Percentiles rank a stretch among this genome's conserved stretches.
These are phyloP conservation scores for Lithophane leautieri DNA, from an alignment of 2,888 invertebrate genomes.

Conservation along the genomic window DNA sequence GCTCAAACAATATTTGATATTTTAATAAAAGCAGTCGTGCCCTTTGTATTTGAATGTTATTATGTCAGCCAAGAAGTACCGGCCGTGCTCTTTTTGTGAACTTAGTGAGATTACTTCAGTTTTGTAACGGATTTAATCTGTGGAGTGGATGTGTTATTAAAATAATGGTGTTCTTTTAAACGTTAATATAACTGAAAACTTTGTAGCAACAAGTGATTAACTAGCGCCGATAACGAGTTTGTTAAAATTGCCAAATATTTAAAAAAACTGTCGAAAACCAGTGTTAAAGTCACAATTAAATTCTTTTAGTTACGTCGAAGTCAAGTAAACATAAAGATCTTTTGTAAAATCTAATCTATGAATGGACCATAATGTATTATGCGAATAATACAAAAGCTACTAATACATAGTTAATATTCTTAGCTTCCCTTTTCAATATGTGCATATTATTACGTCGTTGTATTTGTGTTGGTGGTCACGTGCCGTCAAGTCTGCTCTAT, in stretches of 20 bases:
- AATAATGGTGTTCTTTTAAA: slow-evolving; percentile 16
- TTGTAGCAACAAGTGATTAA: not conserved
- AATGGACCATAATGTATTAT: slow-evolving; percentile 35
- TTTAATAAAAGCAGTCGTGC: slow-evolving; percentile 80
- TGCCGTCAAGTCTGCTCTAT: slow-evolving; percentile 67
- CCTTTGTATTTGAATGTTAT: slow-evolving; percentile 69
- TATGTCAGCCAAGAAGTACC: slow-evolving; percentile 50
- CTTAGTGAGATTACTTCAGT: slow-evolving; percentile 55
- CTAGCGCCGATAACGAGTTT: not conserved
- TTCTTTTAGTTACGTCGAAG: not conserved
- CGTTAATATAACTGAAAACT: not conserved
- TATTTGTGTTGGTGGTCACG: slow-evolving; percentile 37
- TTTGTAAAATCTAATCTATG: slow-evolving; percentile 26
- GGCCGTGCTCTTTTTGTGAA: slow-evolving; percentile 54
- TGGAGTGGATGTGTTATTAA: slow-evolving; percentile 27
- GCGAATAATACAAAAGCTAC: slow-evolving; percentile 34
- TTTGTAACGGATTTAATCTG: slow-evolving; percentile 51
- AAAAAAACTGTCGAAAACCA: not conserved
- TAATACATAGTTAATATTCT: slow-evolving; percentile 42
- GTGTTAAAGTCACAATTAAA: not conserved
- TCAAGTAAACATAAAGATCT: slow-evolving; percentile 14
- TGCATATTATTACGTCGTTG: slow-evolving; percentile 30
- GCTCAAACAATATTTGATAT: slow-evolving; percentile 80
- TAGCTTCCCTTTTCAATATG: slow-evolving; percentile 38
- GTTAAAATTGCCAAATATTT: slow-evolving; percentile 1